These are phyloP conservation scores for Gambusia affinis DNA, from an alignment of 2,113 vertebrate species.

Conservation along the genomic window DNA sequence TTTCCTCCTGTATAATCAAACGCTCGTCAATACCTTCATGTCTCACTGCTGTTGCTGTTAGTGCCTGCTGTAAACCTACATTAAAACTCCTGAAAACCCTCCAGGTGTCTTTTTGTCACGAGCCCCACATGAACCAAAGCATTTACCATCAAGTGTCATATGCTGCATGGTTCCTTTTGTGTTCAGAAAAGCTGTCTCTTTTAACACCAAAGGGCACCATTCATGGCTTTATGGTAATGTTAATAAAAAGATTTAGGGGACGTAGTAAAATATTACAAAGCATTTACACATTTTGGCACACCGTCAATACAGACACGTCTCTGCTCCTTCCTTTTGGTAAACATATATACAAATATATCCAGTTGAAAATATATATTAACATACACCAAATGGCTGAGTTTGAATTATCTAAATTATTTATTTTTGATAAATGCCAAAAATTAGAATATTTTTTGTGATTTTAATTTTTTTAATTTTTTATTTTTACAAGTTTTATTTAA, in stretches of 20 bases:
- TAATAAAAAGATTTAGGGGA: slow-evolving; percentile 3
- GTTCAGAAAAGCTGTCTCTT: neutral
- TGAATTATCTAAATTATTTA: too few species aligned
- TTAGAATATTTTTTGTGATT: too few species aligned
- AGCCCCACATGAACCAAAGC: slow-evolving; percentile 40
- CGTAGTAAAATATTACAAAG: neutral
- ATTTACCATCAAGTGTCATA: slow-evolving; percentile 70
- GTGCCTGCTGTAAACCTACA: slow-evolving; percentile 54
- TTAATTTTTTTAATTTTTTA: too few species aligned
- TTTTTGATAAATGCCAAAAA: too few species aligned
- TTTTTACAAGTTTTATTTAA: too few species aligned
- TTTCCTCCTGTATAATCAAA: slow-evolving; percentile 46
- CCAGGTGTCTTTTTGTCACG: slow-evolving; percentile 67
- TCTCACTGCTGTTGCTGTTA: slow-evolving; percentile 46
- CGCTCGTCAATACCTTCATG: slow-evolving; percentile 42
- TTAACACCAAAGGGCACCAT: slow-evolving; percentile 2
- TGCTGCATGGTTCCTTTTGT: slow-evolving; percentile 50
- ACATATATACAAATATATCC: neutral
- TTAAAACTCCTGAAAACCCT: slow-evolving; percentile 51
- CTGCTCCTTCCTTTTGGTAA: neutral
- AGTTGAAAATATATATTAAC: too few species aligned
- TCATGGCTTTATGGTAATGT: neutral
- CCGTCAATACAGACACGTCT: too few species aligned
- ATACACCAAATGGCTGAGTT: too few species aligned
- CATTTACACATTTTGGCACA: neutral